These are phyloP conservation scores for Montipora capricornis DNA, from an alignment of 64 coral and sea anemone genomes.

Conservation along the genomic window DNA sequence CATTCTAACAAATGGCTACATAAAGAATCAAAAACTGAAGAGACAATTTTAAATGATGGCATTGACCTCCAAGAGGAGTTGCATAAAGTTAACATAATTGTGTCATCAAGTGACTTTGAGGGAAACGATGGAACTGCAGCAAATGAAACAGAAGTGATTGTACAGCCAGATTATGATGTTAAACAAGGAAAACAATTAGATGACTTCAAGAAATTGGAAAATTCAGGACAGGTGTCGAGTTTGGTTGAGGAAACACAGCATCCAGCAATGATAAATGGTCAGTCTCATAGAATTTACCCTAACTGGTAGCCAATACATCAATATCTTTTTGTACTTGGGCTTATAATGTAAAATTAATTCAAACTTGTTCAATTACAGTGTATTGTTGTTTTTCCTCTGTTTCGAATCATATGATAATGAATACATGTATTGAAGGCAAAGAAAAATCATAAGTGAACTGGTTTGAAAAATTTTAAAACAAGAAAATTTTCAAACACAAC, in stretches of 20 bases:
- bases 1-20: not conserved
- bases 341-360: no score
- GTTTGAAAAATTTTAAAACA: no score
- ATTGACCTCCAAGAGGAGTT: not conserved
- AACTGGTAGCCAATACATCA: no score
- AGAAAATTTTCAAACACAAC: no score
- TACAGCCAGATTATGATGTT: not conserved
- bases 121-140: not conserved
- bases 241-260: not conserved
- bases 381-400: no score
- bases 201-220: not conserved
- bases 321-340: no score
- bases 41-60: not conserved
- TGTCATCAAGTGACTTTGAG: not conserved
- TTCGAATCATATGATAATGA: no score
- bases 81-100: not conserved
- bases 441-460: no score
- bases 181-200: not conserved
- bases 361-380: no score
- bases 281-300: not conserved
- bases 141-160: not conserved
- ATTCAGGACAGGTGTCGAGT: not conserved
- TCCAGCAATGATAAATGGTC: not conserved
- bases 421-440: no score
- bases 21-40: not conserved